Evolutionary conservation across 2,113 vertebrate species (phyloP), one percentile per base, ranked within the genome.

Genomic region (Lichenostomus cassidix): DNA sequence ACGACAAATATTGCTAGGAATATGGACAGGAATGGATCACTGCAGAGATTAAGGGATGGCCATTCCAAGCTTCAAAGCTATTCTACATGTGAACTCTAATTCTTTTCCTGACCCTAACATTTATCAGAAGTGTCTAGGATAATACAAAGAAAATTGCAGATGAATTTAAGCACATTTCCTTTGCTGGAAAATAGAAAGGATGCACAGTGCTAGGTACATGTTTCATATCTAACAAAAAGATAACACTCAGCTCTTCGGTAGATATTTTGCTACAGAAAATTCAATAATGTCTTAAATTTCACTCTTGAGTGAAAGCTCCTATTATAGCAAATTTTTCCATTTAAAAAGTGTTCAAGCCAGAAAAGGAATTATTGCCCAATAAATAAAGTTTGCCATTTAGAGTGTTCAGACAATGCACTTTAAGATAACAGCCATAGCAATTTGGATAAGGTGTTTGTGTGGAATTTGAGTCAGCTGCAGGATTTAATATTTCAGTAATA

Each of bases 271-370:
- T 89, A 70, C 6, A 9, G 52, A 92, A 86, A 93, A 94, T 77
- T 81, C 60, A 90, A 56, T 94, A 81, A 88, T 29, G 7, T 69
- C 37, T 90, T 90, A 74, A 83, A 92, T 94, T 93, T 93, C 59
- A 64, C 23, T 79, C 44, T 84, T 79, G 55, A 94, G 63, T 20
- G 88, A 80, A 90, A 87, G 6, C 25, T 90, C 11, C 2, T 49
- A 68, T 63, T 49, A 52, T 15, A 81, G 28, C 37, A 92, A 77
- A 77, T 74, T 77, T 73, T 94, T 28, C 35, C 29, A 80, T 70
- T 80, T 90, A 23, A 80, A 83, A 83, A 86, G 25, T 16, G 11
- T 70, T 80, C 55, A 83, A 69, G 67, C 9, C 33, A 90, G 42
- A 77, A 90, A 74, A 92, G 49, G n/a, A 94, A 76, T 25, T 75